Conservation (phyloP, 2,797 vertebrate genomes). For the Holocentrus rufus region DNA sequence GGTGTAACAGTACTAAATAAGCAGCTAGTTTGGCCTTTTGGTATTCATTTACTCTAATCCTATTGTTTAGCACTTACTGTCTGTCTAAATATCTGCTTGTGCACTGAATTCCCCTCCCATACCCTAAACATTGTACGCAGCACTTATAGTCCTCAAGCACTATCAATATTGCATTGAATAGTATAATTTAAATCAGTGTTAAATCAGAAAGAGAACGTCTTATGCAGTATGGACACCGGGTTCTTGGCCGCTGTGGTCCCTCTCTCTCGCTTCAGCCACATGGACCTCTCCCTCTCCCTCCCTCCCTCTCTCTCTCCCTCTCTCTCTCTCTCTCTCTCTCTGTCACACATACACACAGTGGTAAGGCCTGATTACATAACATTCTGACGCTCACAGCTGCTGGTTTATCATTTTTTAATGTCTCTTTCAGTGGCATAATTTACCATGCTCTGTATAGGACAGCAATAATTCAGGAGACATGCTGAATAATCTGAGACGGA, state of each 20-base stretch:
- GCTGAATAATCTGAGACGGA: constrained; percentile 41
- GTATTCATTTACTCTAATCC: constrained; percentile 1
- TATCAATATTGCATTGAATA: constrained; percentile 64
- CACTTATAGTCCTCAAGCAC: constrained; percentile 41
- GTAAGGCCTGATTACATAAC: constrained; percentile 66
- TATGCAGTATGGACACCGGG: no score
- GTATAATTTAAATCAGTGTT: constrained; percentile 41
- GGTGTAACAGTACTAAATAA: constrained; percentile 8
- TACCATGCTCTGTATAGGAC: constrained; percentile 34
- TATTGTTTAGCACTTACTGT: neutral
- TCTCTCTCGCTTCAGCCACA: constrained; percentile 46
- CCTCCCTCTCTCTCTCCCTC: neutral
- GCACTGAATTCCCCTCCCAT: constrained; percentile 29
- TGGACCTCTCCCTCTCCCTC: constrained; percentile 23
- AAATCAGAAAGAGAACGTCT: no score
- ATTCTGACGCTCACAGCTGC: constrained; percentile 61
- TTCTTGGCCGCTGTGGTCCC: constrained; percentile 26
- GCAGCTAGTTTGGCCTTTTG: neutral
- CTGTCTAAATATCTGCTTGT: neutral
- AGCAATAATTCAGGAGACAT: constrained; percentile 62
- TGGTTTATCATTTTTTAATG: constrained; percentile 74
- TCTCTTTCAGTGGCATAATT: constrained; percentile 65
- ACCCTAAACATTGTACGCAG: constrained; percentile 21
- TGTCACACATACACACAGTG: constrained; percentile 7
- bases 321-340: neutral